phyloP scores from a whole-genome alignment of 2,888 invertebrate species.

The Diplolepis rosae region DNA sequence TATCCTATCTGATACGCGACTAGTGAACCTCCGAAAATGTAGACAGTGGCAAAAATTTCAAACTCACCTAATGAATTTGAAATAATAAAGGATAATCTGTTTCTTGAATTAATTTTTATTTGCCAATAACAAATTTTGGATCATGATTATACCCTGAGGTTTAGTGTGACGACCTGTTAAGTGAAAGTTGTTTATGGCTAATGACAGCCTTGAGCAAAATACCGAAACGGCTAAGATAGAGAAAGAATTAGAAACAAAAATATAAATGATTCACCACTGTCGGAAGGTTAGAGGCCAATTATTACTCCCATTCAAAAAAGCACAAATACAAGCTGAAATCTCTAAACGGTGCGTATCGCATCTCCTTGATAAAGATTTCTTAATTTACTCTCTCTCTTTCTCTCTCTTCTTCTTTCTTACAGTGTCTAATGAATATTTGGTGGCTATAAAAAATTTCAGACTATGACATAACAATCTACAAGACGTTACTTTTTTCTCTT shows the following conservation, averaged over 20 bases:
- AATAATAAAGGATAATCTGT: too few species aligned
- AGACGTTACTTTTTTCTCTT: neutral
- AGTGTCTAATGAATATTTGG: neutral
- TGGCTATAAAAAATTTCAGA: neutral
- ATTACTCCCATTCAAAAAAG: constrained; percentile 56
- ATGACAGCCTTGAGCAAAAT: too few species aligned
- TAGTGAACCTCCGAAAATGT: too few species aligned
- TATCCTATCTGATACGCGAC: too few species aligned
- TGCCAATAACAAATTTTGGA: neutral
- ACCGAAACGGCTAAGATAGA: neutral
- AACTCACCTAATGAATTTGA: too few species aligned
- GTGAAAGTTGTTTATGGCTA: too few species aligned
- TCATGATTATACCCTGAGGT: too few species aligned
- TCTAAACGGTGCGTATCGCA: constrained; percentile 41
- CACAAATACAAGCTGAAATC: constrained; percentile 43
- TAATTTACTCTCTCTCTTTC: neutral
- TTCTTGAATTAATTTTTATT: neutral
- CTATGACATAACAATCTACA: constrained; percentile 12
- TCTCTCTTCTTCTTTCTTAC: too few species aligned
- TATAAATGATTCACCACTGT: constrained; percentile 9
- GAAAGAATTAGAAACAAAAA: neutral
- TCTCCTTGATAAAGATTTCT: constrained; percentile 60
- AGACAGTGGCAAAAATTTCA: too few species aligned
- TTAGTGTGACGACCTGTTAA: too few species aligned
- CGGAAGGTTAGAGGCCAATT: constrained; percentile 57